These are phyloP conservation scores for Liparis tanakae DNA, from an alignment of 2,797 vertebrate genomes.

Conservation along the genomic window DNA sequence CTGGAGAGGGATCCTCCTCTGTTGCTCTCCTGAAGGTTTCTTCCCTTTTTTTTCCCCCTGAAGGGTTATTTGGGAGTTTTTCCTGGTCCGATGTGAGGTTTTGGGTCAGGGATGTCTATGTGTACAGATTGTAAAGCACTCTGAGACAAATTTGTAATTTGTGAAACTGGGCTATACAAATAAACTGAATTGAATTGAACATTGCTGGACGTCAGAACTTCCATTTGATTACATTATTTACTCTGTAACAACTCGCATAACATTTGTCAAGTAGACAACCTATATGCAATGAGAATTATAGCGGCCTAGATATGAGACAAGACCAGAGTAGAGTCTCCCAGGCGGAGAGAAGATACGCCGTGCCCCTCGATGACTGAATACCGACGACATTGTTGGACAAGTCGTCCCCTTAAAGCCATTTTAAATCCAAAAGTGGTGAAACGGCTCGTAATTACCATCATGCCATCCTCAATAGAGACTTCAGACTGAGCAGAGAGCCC, in stretches of 20 bases:
- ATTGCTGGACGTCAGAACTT: conserved; percentile 2
- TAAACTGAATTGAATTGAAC: too few species aligned
- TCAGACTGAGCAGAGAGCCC: conserved; percentile 47
- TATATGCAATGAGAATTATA: conserved; percentile 1
- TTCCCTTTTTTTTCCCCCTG: too few species aligned
- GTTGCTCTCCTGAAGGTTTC: too few species aligned
- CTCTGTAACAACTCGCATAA: conserved; percentile 17
- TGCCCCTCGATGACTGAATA: conserved; percentile 9
- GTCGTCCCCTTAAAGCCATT: conserved; percentile 44
- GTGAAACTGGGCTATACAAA: too few species aligned
- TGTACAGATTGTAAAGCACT: too few species aligned
- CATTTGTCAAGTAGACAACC: conserved; percentile 13
- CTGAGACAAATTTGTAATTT: too few species aligned
- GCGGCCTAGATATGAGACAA: not conserved
- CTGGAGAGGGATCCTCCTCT: too few species aligned
- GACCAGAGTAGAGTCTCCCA: not conserved
- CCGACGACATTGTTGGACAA: conserved; percentile 41
- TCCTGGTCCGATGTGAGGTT: too few species aligned
- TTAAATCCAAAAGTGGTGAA: conserved; percentile 34
- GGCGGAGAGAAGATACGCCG: conserved; percentile 19
- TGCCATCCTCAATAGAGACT: conserved; percentile 32
- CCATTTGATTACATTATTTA: conserved; percentile 21
- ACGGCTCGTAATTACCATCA: conserved; percentile 52
- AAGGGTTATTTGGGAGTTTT: too few species aligned
- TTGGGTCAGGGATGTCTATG: too few species aligned